Conservation (phyloP, 1,140 invertebrate genomes). For the Hermetia illucens region DNA sequence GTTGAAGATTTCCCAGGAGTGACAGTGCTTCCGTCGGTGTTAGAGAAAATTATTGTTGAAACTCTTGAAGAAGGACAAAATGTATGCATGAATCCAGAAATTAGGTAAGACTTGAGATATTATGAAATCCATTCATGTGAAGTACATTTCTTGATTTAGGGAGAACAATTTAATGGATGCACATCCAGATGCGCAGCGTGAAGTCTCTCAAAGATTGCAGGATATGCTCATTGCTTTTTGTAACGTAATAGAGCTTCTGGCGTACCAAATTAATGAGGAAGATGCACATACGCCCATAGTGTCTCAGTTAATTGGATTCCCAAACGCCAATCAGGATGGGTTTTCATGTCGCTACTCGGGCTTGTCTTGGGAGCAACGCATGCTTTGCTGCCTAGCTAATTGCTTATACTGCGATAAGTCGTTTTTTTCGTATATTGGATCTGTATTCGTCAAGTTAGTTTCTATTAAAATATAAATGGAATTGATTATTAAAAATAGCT, state of each 20-base stretch:
- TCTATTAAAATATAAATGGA: slow-evolving; percentile 1
- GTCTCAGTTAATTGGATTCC: slow-evolving; percentile 48
- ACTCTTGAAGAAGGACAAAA: slow-evolving; percentile 75
- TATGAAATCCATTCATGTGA: neutral
- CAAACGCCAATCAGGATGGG: slow-evolving; percentile 33
- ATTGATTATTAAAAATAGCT: slow-evolving; percentile 4
- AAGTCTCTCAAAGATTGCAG: slow-evolving; percentile 54
- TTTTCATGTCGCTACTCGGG: slow-evolving; percentile 17
- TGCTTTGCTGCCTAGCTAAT: slow-evolving; percentile 80
- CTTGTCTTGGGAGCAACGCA: slow-evolving; percentile 58
- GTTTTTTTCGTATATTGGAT: slow-evolving; percentile 55
- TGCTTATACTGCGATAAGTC: slow-evolving; percentile 67
- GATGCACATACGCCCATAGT: slow-evolving; percentile 42
- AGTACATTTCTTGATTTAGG: too few species aligned
- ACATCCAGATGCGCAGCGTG: slow-evolving; percentile 39
- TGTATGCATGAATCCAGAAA: slow-evolving; percentile 56
- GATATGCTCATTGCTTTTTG: slow-evolving; percentile 52
- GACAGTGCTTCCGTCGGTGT: slow-evolving; percentile 56
- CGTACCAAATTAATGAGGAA: slow-evolving; percentile 45
- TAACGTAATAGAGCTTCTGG: slow-evolving; percentile 46
- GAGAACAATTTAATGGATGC: slow-evolving; percentile 51
- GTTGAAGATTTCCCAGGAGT: slow-evolving; percentile 43
- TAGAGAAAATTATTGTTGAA: slow-evolving; percentile 71
- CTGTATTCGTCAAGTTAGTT: slow-evolving; percentile 37
- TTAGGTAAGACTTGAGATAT: slow-evolving; percentile 34